Evolutionary conservation across 2,797 vertebrate genomes (phyloP).

Genomic region (Nannoperca australis): DNA sequence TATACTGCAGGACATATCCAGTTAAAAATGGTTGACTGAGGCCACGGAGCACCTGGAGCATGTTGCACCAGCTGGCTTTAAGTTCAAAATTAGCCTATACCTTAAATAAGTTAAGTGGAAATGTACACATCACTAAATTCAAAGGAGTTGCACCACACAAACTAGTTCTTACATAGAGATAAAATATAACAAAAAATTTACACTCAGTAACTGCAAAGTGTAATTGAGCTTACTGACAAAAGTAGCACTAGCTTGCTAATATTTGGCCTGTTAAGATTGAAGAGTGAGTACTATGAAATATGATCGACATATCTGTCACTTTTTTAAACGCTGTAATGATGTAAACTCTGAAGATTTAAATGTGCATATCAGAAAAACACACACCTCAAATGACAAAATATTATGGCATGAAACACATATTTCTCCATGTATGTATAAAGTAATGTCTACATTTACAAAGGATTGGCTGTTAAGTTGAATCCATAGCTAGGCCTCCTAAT

Average conservation of each 20-base stretch:
- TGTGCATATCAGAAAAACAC: neutral
- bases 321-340: neutral
- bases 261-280: no score
- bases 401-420: neutral
- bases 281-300: neutral
- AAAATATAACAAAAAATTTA: neutral
- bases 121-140: neutral
- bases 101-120: neutral
- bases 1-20: conserved; percentile 4
- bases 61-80: neutral
- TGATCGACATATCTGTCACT: neutral
- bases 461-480: neutral
- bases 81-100: neutral
- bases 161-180: neutral
- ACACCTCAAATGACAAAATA: neutral
- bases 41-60: conserved; percentile 4
- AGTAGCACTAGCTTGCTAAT: neutral
- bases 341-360: neutral
- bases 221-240: neutral
- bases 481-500: neutral
- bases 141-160: neutral
- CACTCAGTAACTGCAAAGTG: neutral
- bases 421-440: neutral
- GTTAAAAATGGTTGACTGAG: neutral
- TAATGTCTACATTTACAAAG: neutral